Evolutionary conservation across 2,888 invertebrate species (phyloP).

Genomic region (Melieria crassipennis): DNA sequence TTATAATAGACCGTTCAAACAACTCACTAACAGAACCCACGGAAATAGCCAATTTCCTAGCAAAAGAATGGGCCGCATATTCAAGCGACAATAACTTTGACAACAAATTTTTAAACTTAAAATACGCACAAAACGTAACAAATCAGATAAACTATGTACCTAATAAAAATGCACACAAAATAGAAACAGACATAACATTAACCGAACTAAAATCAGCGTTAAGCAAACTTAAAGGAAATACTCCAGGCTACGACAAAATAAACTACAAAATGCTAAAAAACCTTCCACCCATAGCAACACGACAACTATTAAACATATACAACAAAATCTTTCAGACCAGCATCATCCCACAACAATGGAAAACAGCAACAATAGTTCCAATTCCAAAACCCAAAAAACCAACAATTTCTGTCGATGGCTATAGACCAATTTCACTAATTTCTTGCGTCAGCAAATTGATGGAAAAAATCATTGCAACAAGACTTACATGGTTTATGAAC

Average conservation of each 20-base stretch:
- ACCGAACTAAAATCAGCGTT: no score
- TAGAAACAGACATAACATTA: no score
- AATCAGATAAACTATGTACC: neutral
- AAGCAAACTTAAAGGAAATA: conserved; percentile 21
- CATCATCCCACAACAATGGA: conserved; percentile 30
- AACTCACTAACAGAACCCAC: neutral
- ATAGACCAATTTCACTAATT: conserved; percentile 27
- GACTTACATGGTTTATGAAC: conserved; percentile 15
- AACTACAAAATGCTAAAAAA: conserved; percentile 17
- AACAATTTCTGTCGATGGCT: neutral
- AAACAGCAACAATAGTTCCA: conserved; percentile 18
- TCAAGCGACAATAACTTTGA: conserved; percentile 12
- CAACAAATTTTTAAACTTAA: neutral
- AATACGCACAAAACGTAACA: neutral
- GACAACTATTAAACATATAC: conserved; percentile 10
- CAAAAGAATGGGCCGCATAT: conserved; percentile 3
- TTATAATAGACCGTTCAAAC: neutral
- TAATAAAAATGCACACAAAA: no score
- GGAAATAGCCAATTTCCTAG: conserved; percentile 11
- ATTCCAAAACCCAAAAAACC: conserved; percentile 27
- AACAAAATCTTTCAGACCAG: conserved; percentile 17
- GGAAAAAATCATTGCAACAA: conserved; percentile 25
- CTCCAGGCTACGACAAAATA: conserved; percentile 8
- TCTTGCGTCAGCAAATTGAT: conserved; percentile 25
- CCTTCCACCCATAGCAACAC: neutral